Evolutionary conservation across 2,888 invertebrate species (phyloP), one percentile per base, ranked within the genome.

Genomic region (Drosophila meridionalis): DNA sequence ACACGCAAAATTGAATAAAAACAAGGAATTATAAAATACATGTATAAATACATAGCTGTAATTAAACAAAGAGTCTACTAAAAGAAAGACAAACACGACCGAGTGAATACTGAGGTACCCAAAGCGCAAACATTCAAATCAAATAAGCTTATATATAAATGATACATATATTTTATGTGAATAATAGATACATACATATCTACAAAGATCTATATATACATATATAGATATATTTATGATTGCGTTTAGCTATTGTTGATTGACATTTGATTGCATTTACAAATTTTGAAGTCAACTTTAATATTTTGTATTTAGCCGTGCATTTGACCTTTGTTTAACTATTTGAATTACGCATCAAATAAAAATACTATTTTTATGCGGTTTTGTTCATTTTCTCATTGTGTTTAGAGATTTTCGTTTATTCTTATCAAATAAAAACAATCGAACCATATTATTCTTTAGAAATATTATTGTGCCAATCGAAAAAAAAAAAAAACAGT

Each of bases 21-120:
- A 47, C 38, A 73, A 42, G 36, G 6, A 50, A 38, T 45, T 38
- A 66, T 45, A 66, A 36, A 38, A 58, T 48, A 40, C 47, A 34
- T 64, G 45, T 45, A 30, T 28, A 30, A 65, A 76, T 66, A 58
- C 14, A 52, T 60, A 53, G 52, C 59, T 79, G 68, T 67, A 79
- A 76, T 82, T 79, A 62, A 72, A 45, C 69, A 45, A 47, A 53
- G 43, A 67, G 26, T 38, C 38, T 38, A 53, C 38, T 38, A 53
- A 38, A 7, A 38, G 20, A 52, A 11, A 52, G 14, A 43, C 53
- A 60, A 36, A 32, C 34, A 34, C 52, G 34, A 11, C 52, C 20
- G 20, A 34, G 34, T 45, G 50, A 28, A 65, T 57, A 59, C 47
- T 52, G 64, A 76, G 74, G 74, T 74, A 75, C 28, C 20, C 11